Evolutionary conservation across 2,888 invertebrate species (phyloP).

Genomic region (Phytoseiulus persimilis): DNA sequence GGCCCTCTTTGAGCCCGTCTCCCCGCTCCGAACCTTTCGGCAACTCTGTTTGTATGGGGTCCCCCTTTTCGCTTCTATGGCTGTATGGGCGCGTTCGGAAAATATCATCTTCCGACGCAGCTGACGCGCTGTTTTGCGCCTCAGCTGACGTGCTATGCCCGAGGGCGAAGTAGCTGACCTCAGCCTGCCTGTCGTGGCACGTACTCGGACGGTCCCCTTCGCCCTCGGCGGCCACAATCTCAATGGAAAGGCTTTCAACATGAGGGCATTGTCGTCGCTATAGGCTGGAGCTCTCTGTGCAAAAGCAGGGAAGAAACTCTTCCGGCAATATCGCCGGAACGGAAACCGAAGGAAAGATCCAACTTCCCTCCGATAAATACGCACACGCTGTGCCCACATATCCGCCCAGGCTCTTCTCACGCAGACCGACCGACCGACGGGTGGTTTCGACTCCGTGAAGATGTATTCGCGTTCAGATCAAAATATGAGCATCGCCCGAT

Average conservation of each 20-base stretch:
- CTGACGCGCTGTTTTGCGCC: not conserved
- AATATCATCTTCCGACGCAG: not conserved
- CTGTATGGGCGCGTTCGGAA: not conserved
- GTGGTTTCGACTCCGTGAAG: not conserved
- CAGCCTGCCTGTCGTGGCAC: not conserved
- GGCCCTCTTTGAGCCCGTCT: too few species aligned
- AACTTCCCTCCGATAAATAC: not conserved
- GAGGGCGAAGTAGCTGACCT: not conserved
- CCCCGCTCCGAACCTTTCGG: too few species aligned
- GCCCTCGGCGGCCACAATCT: not conserved
- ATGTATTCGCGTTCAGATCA: not conserved
- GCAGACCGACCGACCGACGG: not conserved
- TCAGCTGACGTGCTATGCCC: not conserved
- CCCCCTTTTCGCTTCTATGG: not conserved
- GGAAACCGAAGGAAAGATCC: not conserved
- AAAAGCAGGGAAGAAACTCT: not conserved
- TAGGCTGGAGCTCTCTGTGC: not conserved
- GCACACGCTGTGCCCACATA: not conserved
- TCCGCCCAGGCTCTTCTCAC: not conserved
- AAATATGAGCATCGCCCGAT: not conserved
- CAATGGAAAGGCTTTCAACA: not conserved
- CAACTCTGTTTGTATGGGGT: not conserved
- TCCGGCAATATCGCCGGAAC: not conserved
- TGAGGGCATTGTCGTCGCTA: not conserved
- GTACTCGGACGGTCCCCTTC: not conserved